Percentiles rank a stretch among this genome's conserved stretches.
These are phyloP conservation scores for Yponomeuta plumbellus DNA, from an alignment of 2,888 invertebrate species.

Conservation along the genomic window DNA sequence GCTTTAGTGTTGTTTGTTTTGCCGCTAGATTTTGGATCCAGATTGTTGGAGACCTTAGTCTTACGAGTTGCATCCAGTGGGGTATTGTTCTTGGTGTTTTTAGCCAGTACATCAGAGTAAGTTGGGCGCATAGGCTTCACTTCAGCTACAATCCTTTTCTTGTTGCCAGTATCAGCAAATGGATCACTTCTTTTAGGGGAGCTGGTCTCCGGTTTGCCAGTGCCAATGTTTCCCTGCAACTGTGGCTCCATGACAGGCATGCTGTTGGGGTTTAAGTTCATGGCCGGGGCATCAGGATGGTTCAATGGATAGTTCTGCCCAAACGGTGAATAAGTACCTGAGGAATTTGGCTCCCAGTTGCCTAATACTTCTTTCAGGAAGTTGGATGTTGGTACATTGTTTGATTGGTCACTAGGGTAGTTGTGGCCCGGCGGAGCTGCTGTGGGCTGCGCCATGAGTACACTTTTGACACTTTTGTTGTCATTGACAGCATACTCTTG, in stretches of 20 bases:
- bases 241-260: conserved; percentile 38
- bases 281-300: conserved; percentile 59
- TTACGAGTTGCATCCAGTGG: conserved; percentile 66
- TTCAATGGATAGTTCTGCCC: conserved; percentile 78
- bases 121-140: conserved; percentile 92
- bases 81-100: conserved; percentile 74
- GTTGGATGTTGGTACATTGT: conserved; percentile 60
- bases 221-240: conserved; percentile 36
- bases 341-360: conserved; percentile 83
- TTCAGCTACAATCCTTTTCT: conserved; percentile 87
- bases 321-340: conserved; percentile 85
- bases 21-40: conserved; percentile 54
- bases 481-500: conserved; percentile 56
- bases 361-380: conserved; percentile 83
- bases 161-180: conserved; percentile 72
- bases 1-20: conserved; percentile 56
- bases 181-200: conserved; percentile 67
- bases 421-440: conserved; percentile 37
- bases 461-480: conserved; percentile 36
- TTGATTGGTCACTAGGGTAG: conserved; percentile 38
- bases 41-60: conserved; percentile 52
- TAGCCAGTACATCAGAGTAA: conserved; percentile 89
- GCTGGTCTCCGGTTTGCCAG: conserved; percentile 44
- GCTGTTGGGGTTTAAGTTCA: conserved; percentile 49
- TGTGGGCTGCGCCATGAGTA: conserved; percentile 37